Percentiles rank a stretch among this genome's conserved stretches.
Evolutionary conservation across 2,113 vertebrate genomes (phyloP).

Genomic region (Noctilio leporinus): DNA sequence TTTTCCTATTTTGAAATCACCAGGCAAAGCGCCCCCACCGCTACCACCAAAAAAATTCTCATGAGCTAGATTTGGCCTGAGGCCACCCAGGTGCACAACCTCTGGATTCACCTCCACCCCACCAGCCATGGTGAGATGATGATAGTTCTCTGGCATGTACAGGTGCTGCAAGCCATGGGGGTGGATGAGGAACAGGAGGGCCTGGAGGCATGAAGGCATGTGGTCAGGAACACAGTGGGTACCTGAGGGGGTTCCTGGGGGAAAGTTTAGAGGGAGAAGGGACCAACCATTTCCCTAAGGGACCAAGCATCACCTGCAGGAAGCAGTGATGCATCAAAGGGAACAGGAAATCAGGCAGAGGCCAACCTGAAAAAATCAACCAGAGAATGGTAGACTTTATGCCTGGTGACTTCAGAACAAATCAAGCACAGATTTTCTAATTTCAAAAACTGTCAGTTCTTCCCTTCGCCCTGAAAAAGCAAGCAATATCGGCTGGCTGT

Average conservation of each 20-base stretch:
- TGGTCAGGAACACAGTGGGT: not conserved
- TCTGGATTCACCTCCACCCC: not conserved
- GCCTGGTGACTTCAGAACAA: not conserved
- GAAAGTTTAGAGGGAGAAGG: constrained; percentile 55
- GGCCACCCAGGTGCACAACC: constrained; percentile 18
- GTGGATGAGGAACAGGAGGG: not conserved
- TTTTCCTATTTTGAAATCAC: constrained; percentile 29
- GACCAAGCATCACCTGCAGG: constrained; percentile 48
- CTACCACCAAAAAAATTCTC: not conserved
- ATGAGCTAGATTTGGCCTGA: not conserved
- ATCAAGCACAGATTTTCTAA: not conserved
- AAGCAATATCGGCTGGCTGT: not conserved
- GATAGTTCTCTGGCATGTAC: not conserved
- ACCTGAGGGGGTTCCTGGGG: constrained; percentile 23
- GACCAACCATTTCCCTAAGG: constrained; percentile 55
- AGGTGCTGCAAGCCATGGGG: not conserved
- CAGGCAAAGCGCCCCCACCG: not conserved
- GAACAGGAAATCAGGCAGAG: constrained; percentile 49
- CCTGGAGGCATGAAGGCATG: not conserved
- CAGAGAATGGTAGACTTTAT: constrained; percentile 9
- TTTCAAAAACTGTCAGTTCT: not conserved
- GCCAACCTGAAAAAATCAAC: constrained; percentile 5
- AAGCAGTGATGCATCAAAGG: constrained; percentile 29
- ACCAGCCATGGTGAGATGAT: not conserved
- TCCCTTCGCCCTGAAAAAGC: not conserved